Evolutionary conservation across 2,888 invertebrate species (phyloP), one percentile per base, ranked within the genome.

Genomic region (Monochamus alternatus): DNA sequence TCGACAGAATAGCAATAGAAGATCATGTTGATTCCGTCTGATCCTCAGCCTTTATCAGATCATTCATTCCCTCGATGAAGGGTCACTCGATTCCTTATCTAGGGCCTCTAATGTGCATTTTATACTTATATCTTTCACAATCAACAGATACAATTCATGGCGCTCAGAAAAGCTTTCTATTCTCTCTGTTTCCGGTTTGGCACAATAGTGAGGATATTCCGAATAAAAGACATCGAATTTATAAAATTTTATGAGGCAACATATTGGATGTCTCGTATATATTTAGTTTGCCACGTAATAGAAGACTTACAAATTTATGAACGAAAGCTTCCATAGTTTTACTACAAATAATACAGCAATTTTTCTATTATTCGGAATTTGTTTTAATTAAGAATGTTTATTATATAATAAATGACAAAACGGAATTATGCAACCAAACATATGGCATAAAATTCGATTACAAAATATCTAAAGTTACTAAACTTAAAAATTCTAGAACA

Each of bases 111-210:
- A 85, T 83, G 83, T 81, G 78, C 81, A 81, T 83, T 83, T 84
- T 84, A 84, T 84, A 82, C 81, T 76, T 77, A 81, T 80, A 81
- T 84, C 81, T 80, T 77, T 74, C 80, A 79, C 82, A 82, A 84
- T 83, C 82, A 82, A 80, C 75, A 81, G 80, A 83, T 82, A 81
- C 80, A 80, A 80, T 78, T 74, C 79, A 80, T 76, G 78, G 58
- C 64, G 74, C 74, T 66, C 69, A 73, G 67, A 73, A 73, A 73
- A 76, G 78, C 82, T 82, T 82, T 82, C 78, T 76, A 80, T 82
- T 80, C 82, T 79, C 78, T 78, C 73, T 73, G 77, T 81, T 82
- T 84, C 84, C 83, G 84, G 81, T 83, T 81, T 81, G 82, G 78
- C 82, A 82, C 83, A 84, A 83, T 80, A 68, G 71, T 63, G 74